Evolutionary conservation across 2,113 vertebrate species (phyloP), one percentile per base, ranked within the genome.

Genomic region (cat (Felis catus)): DNA sequence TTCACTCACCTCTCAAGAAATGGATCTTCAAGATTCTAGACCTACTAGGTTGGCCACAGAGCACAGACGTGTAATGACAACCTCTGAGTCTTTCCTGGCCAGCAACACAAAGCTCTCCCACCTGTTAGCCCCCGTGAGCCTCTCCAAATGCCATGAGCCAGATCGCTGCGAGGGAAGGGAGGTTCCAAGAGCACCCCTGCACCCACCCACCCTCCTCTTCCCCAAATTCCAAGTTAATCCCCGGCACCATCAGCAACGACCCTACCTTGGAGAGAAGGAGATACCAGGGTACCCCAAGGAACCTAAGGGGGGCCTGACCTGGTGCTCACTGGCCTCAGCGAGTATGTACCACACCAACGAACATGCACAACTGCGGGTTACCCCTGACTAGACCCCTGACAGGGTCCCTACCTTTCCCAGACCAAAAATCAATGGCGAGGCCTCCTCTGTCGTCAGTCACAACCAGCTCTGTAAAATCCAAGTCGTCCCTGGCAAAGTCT

Each of bases 401-500:
- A 39, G 25, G 2, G 29, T 80, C 92, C 89, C 84, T 92, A 95
- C 97, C 86, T 91, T 65, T 85, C 71, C 45, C 33, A 29, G 92
- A 8, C 84, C 61, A 87, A 13, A 93, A 39, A 2, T 31, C 48
- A 18, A 3, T 23, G 33, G 9, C 3, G 1, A 12, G 5, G 58
- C 3, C 48, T 33, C 29, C 19, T 65, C 33, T 63, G 31, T 39
- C 23, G n/a, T 97, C 95, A 1, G n/a, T 78, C 78, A 97, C 96
- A 15, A 94, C 63, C 71, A 98, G 55, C 85, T 97, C n/a, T 9
- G 89, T 97, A 31, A 97, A 98, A 71, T 98, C 97, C 97, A 97
- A 97, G 66, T 93, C 61, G 23, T 97, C 97, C 73, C 94, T 90
- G 88, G 94, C 96, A 51, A 97, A 97, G 55, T 91, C 66, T 41